A percentile compares a stretch with the other conserved stretches of the same genome.
These are phyloP conservation scores for Drosophila trapezifrons DNA, from an alignment of 1,140 invertebrate species.

Conservation along the genomic window DNA sequence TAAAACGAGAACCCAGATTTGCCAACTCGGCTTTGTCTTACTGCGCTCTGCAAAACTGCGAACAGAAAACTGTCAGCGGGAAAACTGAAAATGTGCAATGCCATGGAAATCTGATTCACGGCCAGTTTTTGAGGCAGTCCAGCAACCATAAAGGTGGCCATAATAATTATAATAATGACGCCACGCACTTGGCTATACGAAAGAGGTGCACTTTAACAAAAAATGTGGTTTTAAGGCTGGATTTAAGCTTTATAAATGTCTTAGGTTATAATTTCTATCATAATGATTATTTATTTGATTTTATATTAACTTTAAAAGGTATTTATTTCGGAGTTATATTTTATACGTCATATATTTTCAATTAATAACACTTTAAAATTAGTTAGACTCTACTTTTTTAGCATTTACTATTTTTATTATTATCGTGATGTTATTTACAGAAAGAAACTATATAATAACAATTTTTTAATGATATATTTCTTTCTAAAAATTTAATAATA, in stretches of 20 bases:
- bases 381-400: no score
- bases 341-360: no score
- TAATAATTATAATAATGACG: slow-evolving; percentile 42
- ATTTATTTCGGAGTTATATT: no score
- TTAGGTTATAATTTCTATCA: neutral
- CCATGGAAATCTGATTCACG: slow-evolving; percentile 81
- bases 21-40: slow-evolving; percentile 48
- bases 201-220: slow-evolving; percentile 8
- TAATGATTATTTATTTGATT: no score
- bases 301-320: no score
- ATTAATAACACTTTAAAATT: no score
- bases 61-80: slow-evolving; percentile 36
- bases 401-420: no score
- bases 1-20: slow-evolving; percentile 38
- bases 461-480: no score
- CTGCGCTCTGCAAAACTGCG: slow-evolving; percentile 55
- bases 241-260: neutral
- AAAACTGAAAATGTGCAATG: slow-evolving; percentile 77
- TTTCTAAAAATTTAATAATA: no score
- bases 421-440: no score
- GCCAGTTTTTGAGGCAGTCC: slow-evolving; percentile 55
- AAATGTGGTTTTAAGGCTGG: neutral
- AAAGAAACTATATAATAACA: no score
- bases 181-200: slow-evolving; percentile 16
- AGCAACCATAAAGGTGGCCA: slow-evolving; percentile 61